A percentile compares a stretch with the other conserved stretches of the same genome.
phyloP scores from a whole-genome alignment of 2,888 invertebrate genomes.

The Sinelater perroti region DNA sequence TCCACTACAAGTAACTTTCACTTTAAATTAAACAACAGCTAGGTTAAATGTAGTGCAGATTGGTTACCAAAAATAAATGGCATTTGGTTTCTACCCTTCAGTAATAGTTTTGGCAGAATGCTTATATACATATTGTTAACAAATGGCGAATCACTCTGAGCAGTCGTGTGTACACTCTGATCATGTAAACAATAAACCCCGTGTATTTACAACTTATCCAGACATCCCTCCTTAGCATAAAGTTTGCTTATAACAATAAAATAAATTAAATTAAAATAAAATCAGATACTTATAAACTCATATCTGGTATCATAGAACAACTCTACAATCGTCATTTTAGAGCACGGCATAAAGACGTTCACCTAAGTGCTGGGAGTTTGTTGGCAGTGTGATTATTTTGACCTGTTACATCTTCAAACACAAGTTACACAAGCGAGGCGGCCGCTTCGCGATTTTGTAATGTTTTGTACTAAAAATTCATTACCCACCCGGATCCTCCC shows the following conservation, averaged over 20 bases:
- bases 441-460: too few relatives aligned
- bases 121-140: constrained; percentile 3
- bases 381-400: too few relatives aligned
- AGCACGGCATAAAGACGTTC: too few relatives aligned
- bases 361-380: too few relatives aligned
- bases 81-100: neutral
- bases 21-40: neutral
- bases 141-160: constrained; percentile 2
- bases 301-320: too few relatives aligned
- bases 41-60: neutral
- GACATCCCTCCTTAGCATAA: too few relatives aligned
- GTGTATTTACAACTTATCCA: neutral
- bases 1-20: neutral
- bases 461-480: neutral
- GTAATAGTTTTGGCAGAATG: neutral
- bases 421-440: too few relatives aligned
- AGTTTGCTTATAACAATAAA: too few relatives aligned
- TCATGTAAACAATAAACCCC: neutral
- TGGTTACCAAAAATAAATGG: neutral
- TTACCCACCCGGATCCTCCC: neutral
- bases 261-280: too few relatives aligned
- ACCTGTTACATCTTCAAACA: too few relatives aligned
- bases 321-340: too few relatives aligned
- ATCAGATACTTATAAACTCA: too few relatives aligned
- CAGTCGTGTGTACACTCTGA: constrained; percentile 11